Evolutionary conservation across 1,140 invertebrate genomes (phyloP), one percentile per base, ranked within the genome.

Genomic region (Drosophila serrata): DNA sequence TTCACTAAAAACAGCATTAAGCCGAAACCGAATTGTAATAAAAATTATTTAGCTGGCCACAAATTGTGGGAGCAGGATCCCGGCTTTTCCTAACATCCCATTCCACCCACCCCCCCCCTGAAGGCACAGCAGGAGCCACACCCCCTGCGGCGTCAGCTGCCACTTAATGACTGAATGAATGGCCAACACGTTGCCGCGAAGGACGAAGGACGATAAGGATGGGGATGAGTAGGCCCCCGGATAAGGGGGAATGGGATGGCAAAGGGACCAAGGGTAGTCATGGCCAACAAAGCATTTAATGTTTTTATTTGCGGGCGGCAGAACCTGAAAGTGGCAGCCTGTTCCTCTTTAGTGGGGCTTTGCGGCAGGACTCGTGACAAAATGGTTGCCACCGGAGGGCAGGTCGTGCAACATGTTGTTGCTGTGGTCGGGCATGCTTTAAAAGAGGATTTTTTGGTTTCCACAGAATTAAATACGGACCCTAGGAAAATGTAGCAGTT

Each of bases 81-180:
- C 46, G 19, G 45, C 43, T n/a, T 31, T 22, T 7, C 49, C 49
- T 13, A 53, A 53, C 35, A 43, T 24, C 40, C 56, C 17, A n/a
- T 22, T 12, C 9, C 9, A 33, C 4, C 40, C 15, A 5, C 24
- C 31, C 39, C 17, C 27, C 8, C 15, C 24, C 53, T 29, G 24
- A 2, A 4, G 58, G 17, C 51, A 15, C 33, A 15, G n/a, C 33
- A 19, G 40, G 46, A 37, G 80, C 48, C 57, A 73, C 57, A 73
- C 57, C 82, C n/a, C 79, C 84, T 78, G 80, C 68, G 78, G 84
- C 67, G 74, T 63, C 82, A 74, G 79, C 79, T 73, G 84, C 67
- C 84, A 82, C 77, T 87, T 88, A 88, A 87, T 88, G 84, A 90
- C 80, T 70, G 76, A 74, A 88, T 88, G 84, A 88, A 87, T 77